Base-by-base conservation (phyloP, 2,888 invertebrate genomes). In the Chaetogeoica ovagalla region DNA sequence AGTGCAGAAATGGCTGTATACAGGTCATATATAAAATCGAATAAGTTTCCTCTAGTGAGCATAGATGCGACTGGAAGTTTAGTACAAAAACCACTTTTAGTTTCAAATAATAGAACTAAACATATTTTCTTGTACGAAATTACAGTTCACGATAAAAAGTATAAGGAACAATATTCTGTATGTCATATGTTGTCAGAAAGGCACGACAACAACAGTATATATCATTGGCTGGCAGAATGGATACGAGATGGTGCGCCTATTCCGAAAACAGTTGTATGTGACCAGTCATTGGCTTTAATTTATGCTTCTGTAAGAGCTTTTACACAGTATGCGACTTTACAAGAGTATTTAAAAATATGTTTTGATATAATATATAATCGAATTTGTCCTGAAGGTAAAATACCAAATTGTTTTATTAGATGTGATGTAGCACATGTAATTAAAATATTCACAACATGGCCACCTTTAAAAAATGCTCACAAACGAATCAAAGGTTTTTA, bases 91-190 rank as follows among this genome's bases (percentile, higher is more conserved):
- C 60, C 30, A 55, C n/a, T 17, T 17, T 37, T 21, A 39, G n/a
- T 55, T 17, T 37, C 68, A 21, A 69, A 62, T n/a, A 77, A 13
- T 15, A 48, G 1, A 1, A 69, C 68, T 9, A 62, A 68, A 13
- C 11, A 13, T 39, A 79, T 79, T 60, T 60, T 79, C 17, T 60
- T 79, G n/a, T 70, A 79, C 37, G 60, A 79, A 79, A 62, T 79
- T 4, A 19, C 69, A 55, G 17, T 60, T 0, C 17, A 62, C 11
- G 70, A 69, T 13, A 65, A 70, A 48, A 60, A 30, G 11, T 19
- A 48, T 60, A 37, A 6, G 13, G 8, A 19, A 37, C 79, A 79
- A 17, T 79, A 60, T 52, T 70, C 69, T 13, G 79, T 77, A 8
- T n/a, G 48, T 4, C 77, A 69, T 8, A 62, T 79, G 79, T 11